phyloP scores from a whole-genome alignment of 2,113 vertebrate species.

The Nerophis ophidion region DNA sequence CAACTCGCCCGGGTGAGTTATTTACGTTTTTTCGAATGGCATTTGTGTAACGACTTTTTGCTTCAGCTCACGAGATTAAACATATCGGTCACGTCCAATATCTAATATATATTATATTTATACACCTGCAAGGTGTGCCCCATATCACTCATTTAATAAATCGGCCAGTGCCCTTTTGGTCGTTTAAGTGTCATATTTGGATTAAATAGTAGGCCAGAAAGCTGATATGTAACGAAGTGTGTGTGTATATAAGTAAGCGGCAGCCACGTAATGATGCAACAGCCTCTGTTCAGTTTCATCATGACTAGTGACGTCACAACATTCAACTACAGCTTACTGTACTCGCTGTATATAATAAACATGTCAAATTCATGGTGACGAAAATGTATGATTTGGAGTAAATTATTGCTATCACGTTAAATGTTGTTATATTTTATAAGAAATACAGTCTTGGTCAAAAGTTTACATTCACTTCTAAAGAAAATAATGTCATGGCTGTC shows the following conservation, averaged over 20 bases:
- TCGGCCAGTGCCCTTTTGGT: no score
- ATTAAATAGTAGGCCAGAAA: slow-evolving; percentile 24
- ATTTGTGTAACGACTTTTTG: neutral
- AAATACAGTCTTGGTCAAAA: no score
- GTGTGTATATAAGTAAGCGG: slow-evolving; percentile 12
- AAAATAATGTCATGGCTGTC: no score
- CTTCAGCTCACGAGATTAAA: slow-evolving; percentile 18
- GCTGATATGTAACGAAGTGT: slow-evolving; percentile 7
- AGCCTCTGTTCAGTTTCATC: slow-evolving; percentile 56
- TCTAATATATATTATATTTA: neutral
- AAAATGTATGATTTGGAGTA: no score
- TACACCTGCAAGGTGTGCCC: neutral
- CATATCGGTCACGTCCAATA: neutral
- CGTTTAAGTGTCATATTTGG: neutral
- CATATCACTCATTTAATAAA: neutral
- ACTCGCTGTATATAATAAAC: no score
- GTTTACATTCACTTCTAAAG: no score
- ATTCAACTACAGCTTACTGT: no score
- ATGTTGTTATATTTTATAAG: no score
- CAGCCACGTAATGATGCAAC: slow-evolving; percentile 63
- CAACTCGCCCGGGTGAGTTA: slow-evolving; percentile 60
- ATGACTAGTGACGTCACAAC: slow-evolving; percentile 13
- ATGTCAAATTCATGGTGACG: no score
- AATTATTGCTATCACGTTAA: no score
- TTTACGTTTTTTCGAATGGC: neutral